Evolutionary conservation across 64 coral and sea anemone species (phyloP).

Genomic region (Cladopsammia gracilis): DNA sequence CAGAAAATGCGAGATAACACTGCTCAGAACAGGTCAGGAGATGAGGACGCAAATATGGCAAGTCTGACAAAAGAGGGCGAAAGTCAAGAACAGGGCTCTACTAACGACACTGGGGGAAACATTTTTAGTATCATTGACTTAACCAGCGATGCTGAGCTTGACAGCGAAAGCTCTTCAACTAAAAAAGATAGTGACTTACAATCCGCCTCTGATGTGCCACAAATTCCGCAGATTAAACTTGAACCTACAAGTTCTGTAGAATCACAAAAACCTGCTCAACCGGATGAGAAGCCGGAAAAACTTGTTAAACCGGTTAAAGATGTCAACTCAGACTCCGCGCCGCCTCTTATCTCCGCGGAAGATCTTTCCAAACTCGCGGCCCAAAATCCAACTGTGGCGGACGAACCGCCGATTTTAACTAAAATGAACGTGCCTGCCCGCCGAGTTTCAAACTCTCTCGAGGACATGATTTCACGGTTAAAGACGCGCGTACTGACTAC

Average conservation of each 20-base stretch:
- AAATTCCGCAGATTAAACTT: background rate
- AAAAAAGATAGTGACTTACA: background rate
- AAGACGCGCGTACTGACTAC: slow-evolving; percentile 55
- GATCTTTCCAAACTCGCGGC: slow-evolving; percentile 88
- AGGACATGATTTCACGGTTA: slow-evolving; percentile 80
- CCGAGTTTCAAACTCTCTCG: slow-evolving; percentile 27
- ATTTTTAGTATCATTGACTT: slow-evolving; percentile 24
- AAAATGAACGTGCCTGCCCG: slow-evolving; percentile 71
- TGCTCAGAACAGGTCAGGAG: background rate
- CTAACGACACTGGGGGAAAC: background rate
- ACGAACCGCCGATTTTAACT: slow-evolving; percentile 82
- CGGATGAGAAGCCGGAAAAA: background rate
- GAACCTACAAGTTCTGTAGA: background rate
- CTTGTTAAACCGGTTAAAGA: background rate
- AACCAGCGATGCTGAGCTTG: slow-evolving; percentile 40
- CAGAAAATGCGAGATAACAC: slow-evolving; percentile 28
- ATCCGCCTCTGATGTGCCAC: background rate
- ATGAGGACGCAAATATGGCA: background rate
- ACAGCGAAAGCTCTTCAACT: background rate
- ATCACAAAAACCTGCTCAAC: background rate
- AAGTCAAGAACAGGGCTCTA: background rate
- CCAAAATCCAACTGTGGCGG: slow-evolving; percentile 59
- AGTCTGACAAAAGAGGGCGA: background rate
- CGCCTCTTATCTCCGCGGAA: slow-evolving; percentile 82
- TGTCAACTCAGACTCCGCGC: slow-evolving; percentile 43